Conservation (phyloP, 2,797 vertebrate genomes). For the Sebastes aleutianus region DNA sequence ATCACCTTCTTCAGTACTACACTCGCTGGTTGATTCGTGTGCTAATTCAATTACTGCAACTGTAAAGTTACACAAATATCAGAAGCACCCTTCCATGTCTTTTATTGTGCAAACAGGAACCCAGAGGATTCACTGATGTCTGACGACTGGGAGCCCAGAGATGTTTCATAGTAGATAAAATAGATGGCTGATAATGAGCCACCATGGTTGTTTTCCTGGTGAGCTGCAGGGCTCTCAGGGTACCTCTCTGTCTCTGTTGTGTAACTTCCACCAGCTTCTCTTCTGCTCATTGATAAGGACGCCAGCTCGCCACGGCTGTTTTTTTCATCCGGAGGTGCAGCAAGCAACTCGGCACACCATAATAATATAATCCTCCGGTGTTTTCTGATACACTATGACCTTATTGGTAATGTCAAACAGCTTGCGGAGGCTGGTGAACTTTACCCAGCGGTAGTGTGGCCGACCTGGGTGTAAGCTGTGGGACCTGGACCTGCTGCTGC, state of each 20-base stretch:
- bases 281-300: constrained; percentile 53
- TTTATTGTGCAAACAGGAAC: constrained; percentile 76
- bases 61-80: constrained; percentile 75
- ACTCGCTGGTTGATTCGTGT: constrained; percentile 62
- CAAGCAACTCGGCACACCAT: constrained; percentile 36
- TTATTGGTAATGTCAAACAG: constrained; percentile 82
- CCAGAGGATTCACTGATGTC: constrained; percentile 80
- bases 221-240: constrained; percentile 64
- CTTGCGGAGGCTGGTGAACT: constrained; percentile 79
- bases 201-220: constrained; percentile 49
- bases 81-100: constrained; percentile 74
- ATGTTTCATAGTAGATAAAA: constrained; percentile 77
- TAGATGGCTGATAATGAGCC: constrained; percentile 80
- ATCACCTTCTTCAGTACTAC: constrained; percentile 55
- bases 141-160: constrained; percentile 78
- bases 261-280: constrained; percentile 54
- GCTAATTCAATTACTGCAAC: constrained; percentile 76
- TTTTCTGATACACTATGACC: constrained; percentile 78
- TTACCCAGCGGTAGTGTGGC: constrained; percentile 73
- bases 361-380: constrained; percentile 69
- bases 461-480: constrained; percentile 65
- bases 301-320: constrained; percentile 7
- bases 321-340: constrained; percentile 30
- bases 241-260: constrained; percentile 65
- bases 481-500: constrained; percentile 73